Conservation (phyloP, 2,113 vertebrate genomes). For the Pelobates fuscus region DNA sequence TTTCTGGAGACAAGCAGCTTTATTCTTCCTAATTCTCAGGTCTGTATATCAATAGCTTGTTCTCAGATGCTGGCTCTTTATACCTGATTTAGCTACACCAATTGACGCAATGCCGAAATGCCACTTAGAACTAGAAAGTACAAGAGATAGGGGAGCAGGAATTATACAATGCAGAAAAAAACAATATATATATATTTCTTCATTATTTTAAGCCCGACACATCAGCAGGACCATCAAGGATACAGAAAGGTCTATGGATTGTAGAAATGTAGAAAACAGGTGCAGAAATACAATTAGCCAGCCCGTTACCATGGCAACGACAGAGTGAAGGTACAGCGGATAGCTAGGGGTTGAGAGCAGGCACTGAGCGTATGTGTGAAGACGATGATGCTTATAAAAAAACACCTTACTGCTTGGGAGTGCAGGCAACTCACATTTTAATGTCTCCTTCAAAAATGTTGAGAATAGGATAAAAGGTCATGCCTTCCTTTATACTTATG, state of each 20-base stretch:
- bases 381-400: slow-evolving; percentile 28
- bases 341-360: slow-evolving; percentile 19
- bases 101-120: slow-evolving; percentile 32
- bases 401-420: not conserved
- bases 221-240: slow-evolving; percentile 19
- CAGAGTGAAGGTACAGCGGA: slow-evolving; percentile 30
- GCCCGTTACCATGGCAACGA: slow-evolving; percentile 42
- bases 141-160: not conserved
- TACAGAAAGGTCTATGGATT: slow-evolving; percentile 19
- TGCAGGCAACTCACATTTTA: not conserved
- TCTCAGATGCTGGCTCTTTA: slow-evolving; percentile 21
- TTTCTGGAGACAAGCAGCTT: not conserved
- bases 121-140: slow-evolving; percentile 29
- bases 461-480: too few relatives aligned
- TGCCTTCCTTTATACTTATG: too few relatives aligned
- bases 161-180: not conserved
- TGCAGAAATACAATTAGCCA: slow-evolving; percentile 15
- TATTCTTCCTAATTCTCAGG: not conserved
- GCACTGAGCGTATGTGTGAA: slow-evolving; percentile 30
- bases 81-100: slow-evolving; percentile 19
- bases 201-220: slow-evolving; percentile 3
- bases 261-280: slow-evolving; percentile 21
- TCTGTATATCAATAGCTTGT: slow-evolving; percentile 25
- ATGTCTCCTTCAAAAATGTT: not conserved
- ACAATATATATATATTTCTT: not conserved